Conservation (phyloP, 1,140 invertebrate genomes). For the Drosophila murphyi region DNA sequence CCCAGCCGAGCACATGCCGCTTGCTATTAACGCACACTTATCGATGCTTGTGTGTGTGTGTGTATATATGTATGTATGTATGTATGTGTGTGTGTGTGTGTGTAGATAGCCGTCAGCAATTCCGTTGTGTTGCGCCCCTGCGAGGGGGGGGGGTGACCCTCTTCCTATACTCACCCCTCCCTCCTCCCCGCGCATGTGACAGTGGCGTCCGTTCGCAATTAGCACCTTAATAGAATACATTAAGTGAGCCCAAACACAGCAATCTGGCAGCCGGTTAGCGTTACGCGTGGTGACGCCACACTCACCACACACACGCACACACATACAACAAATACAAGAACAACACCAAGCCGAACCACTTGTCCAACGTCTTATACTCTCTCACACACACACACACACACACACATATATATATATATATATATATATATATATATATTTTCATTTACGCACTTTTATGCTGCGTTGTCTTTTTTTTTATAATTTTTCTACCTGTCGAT, state of each 20-base stretch:
- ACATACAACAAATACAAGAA: conserved; percentile 9
- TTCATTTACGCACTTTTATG: conserved; percentile 61
- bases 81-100: neutral
- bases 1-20: conserved; percentile 22
- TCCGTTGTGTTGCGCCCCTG: neutral
- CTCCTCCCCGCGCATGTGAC: conserved; percentile 13
- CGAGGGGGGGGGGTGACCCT: neutral
- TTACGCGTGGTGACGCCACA: conserved; percentile 47
- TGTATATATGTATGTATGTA: too few species aligned
- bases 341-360: conserved; percentile 24
- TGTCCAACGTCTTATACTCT: conserved; percentile 20
- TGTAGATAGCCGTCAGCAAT: conserved; percentile 19
- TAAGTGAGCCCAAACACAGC: conserved; percentile 28
- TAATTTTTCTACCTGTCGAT: conserved; percentile 66
- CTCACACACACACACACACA: neutral
- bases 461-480: conserved; percentile 33
- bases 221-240: conserved; percentile 58
- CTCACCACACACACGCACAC: neutral
- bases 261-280: conserved; percentile 40
- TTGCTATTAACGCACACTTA: conserved; percentile 41
- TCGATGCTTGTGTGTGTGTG: conserved; percentile 17
- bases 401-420: neutral
- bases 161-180: too few species aligned
- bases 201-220: conserved; percentile 45
- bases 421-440: neutral